Percentiles rank a stretch among this genome's conserved stretches.
Conservation (phyloP, 2,113 vertebrate species). For the Monopterus albus region DNA sequence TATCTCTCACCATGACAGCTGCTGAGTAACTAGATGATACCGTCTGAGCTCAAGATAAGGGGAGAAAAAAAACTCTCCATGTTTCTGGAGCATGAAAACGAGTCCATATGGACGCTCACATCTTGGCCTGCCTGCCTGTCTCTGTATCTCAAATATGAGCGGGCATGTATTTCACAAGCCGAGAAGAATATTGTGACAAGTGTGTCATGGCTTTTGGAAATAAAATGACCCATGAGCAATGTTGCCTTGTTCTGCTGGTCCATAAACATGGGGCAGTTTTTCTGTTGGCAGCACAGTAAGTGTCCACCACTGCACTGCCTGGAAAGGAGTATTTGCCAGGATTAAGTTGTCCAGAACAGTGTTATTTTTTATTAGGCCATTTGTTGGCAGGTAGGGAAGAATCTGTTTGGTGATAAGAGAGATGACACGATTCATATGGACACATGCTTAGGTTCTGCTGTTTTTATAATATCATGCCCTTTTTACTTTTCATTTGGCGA, state of each 20-base stretch:
- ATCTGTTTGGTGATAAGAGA: not conserved
- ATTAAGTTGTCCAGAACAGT: slow-evolving; percentile 3
- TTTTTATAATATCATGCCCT: not conserved
- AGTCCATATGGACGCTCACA: slow-evolving; percentile 42
- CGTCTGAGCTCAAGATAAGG: slow-evolving; percentile 59
- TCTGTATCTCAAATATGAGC: slow-evolving; percentile 25
- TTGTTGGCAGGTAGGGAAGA: not conserved
- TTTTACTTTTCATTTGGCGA: not conserved
- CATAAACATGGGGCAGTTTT: slow-evolving; percentile 6
- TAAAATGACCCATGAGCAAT: slow-evolving; percentile 37
- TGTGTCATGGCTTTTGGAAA: slow-evolving; percentile 44
- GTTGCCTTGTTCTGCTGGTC: slow-evolving; percentile 19
- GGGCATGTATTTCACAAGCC: slow-evolving; percentile 27
- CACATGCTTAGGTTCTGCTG: not conserved
- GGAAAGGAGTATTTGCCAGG: not conserved
- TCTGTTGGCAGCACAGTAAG: slow-evolving; percentile 3
- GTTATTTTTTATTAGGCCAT: not conserved
- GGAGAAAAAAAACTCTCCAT: not conserved
- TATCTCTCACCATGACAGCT: slow-evolving; percentile 44
- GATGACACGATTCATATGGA: not conserved
- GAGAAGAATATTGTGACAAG: slow-evolving; percentile 56
- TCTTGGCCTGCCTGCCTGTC: slow-evolving; percentile 25
- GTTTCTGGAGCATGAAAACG: slow-evolving; percentile 54
- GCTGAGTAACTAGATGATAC: slow-evolving; percentile 47
- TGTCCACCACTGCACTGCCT: not conserved